These are phyloP conservation scores for Poecilia velifera DNA, from an alignment of 2,797 vertebrate genomes.

Conservation along the genomic window DNA sequence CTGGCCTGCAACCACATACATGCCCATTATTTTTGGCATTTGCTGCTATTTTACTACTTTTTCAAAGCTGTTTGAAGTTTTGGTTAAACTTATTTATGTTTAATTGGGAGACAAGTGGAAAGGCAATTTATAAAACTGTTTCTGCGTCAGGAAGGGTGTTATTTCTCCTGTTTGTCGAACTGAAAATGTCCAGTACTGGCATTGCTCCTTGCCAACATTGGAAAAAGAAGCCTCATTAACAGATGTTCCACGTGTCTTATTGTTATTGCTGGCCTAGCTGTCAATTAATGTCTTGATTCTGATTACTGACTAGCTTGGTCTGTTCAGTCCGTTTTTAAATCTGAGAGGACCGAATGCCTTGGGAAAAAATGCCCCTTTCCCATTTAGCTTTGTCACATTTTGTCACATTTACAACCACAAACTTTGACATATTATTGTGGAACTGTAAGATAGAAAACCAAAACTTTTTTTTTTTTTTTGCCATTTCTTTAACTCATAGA, in stretches of 20 bases:
- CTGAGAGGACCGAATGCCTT: not conserved
- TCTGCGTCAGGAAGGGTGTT: slow-evolving; percentile 36
- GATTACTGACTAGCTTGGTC: slow-evolving; percentile 17
- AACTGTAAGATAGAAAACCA: not conserved
- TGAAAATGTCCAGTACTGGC: slow-evolving; percentile 42
- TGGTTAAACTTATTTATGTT: not conserved
- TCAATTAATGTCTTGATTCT: slow-evolving; percentile 55
- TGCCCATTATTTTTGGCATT: not conserved
- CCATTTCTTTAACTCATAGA: not conserved
- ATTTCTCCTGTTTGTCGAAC: slow-evolving; percentile 42
- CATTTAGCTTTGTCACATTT: not conserved
- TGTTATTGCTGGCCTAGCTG: slow-evolving; percentile 28
- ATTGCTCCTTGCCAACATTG: slow-evolving; percentile 30
- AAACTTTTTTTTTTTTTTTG: not conserved
- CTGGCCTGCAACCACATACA: not conserved
- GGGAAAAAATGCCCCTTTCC: not conserved
- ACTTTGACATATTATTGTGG: not conserved
- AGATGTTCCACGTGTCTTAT: slow-evolving; percentile 51
- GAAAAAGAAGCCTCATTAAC: slow-evolving; percentile 54
- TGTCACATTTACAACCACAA: not conserved
- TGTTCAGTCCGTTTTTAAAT: not conserved
- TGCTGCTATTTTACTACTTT: not conserved
- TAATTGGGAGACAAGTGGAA: not conserved
- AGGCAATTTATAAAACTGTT: slow-evolving; percentile 1
- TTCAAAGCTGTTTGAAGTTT: not conserved